Evolutionary conservation across 2,888 invertebrate genomes (phyloP).

Genomic region (Dromius quadrimaculatus): DNA sequence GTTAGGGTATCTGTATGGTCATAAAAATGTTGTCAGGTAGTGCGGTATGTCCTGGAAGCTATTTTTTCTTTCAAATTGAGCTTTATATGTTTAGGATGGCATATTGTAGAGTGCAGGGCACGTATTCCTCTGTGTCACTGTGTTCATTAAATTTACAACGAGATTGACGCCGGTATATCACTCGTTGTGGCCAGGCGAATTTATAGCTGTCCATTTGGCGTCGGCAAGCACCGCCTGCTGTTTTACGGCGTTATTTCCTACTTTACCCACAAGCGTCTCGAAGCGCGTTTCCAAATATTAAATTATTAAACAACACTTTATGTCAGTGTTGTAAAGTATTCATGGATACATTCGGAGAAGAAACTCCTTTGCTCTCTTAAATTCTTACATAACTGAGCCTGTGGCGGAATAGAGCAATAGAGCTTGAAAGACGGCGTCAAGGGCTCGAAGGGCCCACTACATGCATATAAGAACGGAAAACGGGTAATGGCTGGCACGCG

Average conservation of each 20-base stretch:
- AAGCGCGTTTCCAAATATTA: constrained; percentile 45
- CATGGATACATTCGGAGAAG: constrained; percentile 47
- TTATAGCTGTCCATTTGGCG: constrained; percentile 52
- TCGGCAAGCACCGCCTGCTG: constrained; percentile 32
- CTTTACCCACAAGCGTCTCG: neutral
- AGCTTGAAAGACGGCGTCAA: neutral
- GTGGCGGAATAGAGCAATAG: neutral
- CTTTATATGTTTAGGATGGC: constrained; percentile 2
- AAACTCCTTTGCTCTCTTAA: constrained; percentile 35
- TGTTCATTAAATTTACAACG: constrained; percentile 51
- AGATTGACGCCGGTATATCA: constrained; percentile 52
- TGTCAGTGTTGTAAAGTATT: constrained; percentile 52
- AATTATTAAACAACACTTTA: constrained; percentile 51
- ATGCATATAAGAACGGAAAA: constrained; percentile 7
- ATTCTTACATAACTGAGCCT: constrained; percentile 42
- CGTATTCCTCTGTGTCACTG: constrained; percentile 48
- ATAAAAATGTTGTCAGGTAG: constrained; percentile 10
- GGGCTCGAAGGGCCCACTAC: constrained; percentile 9
- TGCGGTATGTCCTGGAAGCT: constrained; percentile 3
- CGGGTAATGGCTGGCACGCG: constrained; percentile 27
- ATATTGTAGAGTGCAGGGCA: constrained; percentile 14
- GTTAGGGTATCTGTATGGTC: neutral
- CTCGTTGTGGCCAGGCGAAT: constrained; percentile 43
- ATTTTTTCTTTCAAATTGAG: constrained; percentile 20
- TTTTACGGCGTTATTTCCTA: constrained; percentile 46